A percentile compares a stretch with the other conserved stretches of the same genome.
Evolutionary conservation across 2,113 vertebrate species (phyloP).

Genomic region (Lepus americanus): DNA sequence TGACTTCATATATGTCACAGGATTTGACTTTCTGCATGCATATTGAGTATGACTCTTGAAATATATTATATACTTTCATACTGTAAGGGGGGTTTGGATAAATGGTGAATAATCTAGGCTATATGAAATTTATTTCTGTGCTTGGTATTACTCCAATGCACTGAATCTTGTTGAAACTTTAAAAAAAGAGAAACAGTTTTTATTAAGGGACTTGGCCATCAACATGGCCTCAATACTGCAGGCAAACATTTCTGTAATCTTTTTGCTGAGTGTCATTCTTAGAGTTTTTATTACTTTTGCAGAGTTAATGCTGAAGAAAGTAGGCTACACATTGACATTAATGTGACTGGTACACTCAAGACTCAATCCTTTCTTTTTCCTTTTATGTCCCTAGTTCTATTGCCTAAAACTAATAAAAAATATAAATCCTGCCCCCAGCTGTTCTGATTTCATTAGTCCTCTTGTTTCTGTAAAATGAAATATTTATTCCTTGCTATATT

Average conservation of each 20-base stretch:
- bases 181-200: not conserved
- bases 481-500: not conserved
- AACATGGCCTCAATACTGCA: not conserved
- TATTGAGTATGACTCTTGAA: not conserved
- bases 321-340: not conserved
- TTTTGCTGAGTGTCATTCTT: not conserved
- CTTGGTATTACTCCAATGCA: not conserved
- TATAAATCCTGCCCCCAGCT: not conserved
- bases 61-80: not conserved
- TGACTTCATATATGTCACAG: not conserved
- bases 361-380: not conserved
- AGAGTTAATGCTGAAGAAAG: not conserved
- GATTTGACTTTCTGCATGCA: not conserved
- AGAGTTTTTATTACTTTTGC: not conserved
- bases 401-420: not conserved
- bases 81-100: not conserved
- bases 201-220: not conserved
- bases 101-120: not conserved
- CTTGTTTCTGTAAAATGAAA: not conserved
- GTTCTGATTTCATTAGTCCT: not conserved
- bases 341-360: not conserved
- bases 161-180: conserved; percentile 7
- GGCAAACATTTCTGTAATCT: not conserved
- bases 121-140: not conserved
- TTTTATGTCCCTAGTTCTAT: not conserved